Percentiles rank a stretch among this genome's conserved stretches.
Evolutionary conservation across 1,140 invertebrate genomes (phyloP).

Genomic region (Camponotus pennsylvanicus): DNA sequence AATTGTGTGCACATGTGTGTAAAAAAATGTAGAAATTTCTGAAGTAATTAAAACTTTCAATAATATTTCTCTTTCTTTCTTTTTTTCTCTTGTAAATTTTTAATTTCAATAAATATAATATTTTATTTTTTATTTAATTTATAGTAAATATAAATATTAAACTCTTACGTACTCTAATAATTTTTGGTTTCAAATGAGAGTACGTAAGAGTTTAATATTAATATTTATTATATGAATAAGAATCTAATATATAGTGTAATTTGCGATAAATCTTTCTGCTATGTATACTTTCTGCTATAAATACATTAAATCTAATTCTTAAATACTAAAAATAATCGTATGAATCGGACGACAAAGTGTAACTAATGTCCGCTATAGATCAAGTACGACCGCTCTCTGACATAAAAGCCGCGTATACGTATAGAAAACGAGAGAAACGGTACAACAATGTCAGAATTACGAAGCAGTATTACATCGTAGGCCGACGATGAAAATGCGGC

Average conservation of each 20-base stretch:
- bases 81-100: not conserved
- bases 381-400: not conserved
- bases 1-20: not conserved
- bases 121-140: not conserved
- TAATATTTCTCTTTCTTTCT: not conserved
- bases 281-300: too few species aligned
- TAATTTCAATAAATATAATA: slow-evolving; percentile 1
- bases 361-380: slow-evolving; percentile 25
- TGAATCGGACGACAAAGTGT: not conserved
- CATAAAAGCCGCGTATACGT: not conserved
- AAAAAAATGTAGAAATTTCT: not conserved
- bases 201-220: too few species aligned
- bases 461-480: slow-evolving; percentile 28
- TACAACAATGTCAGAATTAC: slow-evolving; percentile 50
- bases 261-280: not conserved
- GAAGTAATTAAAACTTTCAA: not conserved
- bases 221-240: too few species aligned
- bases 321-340: not conserved
- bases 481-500: slow-evolving; percentile 63
- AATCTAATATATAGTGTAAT: not conserved
- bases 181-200: too few species aligned
- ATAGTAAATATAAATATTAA: slow-evolving; percentile 17
- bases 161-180: not conserved
- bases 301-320: not conserved
- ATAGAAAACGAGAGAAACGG: slow-evolving; percentile 16